phyloP scores from a whole-genome alignment of 2,888 invertebrate species.

The Strigamia maritima region DNA sequence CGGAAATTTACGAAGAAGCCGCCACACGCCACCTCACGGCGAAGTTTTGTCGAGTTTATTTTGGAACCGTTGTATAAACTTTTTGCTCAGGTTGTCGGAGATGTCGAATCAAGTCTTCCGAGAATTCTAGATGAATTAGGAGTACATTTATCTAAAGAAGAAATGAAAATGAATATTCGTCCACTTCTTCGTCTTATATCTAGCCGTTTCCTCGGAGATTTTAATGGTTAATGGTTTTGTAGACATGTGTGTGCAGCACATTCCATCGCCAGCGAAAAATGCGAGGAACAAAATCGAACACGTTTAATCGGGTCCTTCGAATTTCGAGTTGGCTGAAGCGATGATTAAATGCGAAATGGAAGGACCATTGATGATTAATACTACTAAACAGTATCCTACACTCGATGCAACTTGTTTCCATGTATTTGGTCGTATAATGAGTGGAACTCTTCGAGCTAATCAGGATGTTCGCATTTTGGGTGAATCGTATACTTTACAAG shows the following conservation, averaged over 20 bases:
- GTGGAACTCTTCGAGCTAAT: conserved; percentile 90
- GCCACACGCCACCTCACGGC: conserved; percentile 82
- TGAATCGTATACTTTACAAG: conserved; percentile 96
- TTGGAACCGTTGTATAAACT: conserved; percentile 97
- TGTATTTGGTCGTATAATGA: conserved; percentile 90
- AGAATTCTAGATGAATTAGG: conserved; percentile 85
- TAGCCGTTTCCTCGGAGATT: conserved; percentile 89
- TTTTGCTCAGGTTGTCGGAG: conserved; percentile 97
- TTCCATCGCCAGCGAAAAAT: conserved; percentile 85
- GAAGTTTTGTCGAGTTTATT: conserved; percentile 98
- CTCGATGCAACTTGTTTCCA: conserved; percentile 97
- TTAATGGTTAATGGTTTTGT: conserved; percentile 82
- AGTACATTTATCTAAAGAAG: conserved; percentile 88
- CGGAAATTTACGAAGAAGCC: conserved; percentile 92
- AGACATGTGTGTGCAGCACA: conserved; percentile 91
- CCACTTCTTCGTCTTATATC: conserved; percentile 89
- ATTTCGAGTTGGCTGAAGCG: conserved; percentile 70
- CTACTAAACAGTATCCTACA: conserved; percentile 99
- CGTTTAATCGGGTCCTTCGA: conserved; percentile 83
- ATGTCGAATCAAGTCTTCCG: conserved; percentile 88
- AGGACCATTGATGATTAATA: conserved; percentile 78
- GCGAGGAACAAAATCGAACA: conserved; percentile 84
- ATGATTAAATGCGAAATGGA: conserved; percentile 90
- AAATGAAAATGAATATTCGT: conserved; percentile 90
- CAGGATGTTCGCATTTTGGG: conserved; percentile 94